Evolutionary conservation across 64 coral and sea anemone species (phyloP).

Genomic region (Exaiptasia diaphana): DNA sequence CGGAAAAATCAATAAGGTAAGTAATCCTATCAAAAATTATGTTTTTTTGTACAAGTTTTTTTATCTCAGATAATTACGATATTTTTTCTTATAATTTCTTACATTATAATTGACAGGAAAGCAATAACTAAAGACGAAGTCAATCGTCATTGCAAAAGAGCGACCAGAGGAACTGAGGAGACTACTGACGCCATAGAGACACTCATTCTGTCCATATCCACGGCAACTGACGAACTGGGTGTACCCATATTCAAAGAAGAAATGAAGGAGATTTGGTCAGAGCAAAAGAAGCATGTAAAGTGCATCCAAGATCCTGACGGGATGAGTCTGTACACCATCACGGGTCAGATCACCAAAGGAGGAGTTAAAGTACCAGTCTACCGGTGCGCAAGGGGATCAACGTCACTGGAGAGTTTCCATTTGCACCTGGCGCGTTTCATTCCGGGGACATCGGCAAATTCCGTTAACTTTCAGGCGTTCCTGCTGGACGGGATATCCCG

Average conservation of each 20-base stretch:
- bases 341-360: not conserved
- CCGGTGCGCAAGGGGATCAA: conserved; percentile 19
- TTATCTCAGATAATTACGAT: too few species aligned
- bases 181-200: not conserved
- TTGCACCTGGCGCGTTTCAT: conserved; percentile 39
- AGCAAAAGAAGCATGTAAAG: not conserved
- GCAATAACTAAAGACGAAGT: conserved; percentile 24
- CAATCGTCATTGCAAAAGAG: not conserved
- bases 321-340: conserved; percentile 15
- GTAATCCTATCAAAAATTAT: not conserved
- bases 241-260: not conserved
- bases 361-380: conserved; percentile 10
- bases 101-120: not conserved
- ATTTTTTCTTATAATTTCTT: not conserved
- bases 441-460: conserved; percentile 22
- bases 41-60: too few species aligned
- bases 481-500: conserved; percentile 11
- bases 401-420: conserved; percentile 51
- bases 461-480: conserved; percentile 11
- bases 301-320: conserved; percentile 33
- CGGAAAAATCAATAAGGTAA: not conserved
- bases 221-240: not conserved
- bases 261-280: not conserved
- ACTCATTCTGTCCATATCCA: not conserved
- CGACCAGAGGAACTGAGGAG: not conserved